Evolutionary conservation across 2,888 invertebrate species (phyloP), one percentile per base, ranked within the genome.

Genomic region (Rhamphomyia laevipes): DNA sequence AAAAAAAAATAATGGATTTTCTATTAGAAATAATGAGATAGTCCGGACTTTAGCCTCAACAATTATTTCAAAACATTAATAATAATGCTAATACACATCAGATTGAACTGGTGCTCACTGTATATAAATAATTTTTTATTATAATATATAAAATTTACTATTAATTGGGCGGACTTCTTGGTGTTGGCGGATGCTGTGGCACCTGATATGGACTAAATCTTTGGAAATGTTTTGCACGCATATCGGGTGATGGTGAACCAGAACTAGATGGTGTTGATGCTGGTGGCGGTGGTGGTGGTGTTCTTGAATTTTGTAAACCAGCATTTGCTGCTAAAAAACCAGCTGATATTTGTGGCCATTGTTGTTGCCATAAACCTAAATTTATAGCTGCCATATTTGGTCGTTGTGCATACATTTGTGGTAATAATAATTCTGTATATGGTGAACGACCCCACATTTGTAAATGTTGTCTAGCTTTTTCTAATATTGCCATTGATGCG

Each of bases 381-480:
- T 70, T 70, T 46, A 71, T 63, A 45, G 71, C 71, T 55, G 66
- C 65, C 38, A 71, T 56, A 21, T 65, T 65, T 43, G 65, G 65
- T 40, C 71, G 64, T 54, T 71, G 71, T 23, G 42, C 42, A 57
- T 71, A 71, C 56, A 71, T 59, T 56, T 71, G 71, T n/a, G 71
- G 71, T 60, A 71, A 59, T 53, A 71, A 50, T 60, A 71, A 64
- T 60, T 71, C 70, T 49, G 71, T 69, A 50, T 70, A 71, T 38
- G 70, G 71, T 45, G 71, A 68, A 7, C 71, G 63, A 17, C 71
- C 71, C 52, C 70, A 71, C 64, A 71, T 67, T 57, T 71, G 71
- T 47, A 71, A 57, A 58, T 71, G 71, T 50, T 71, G 71, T 2
- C 71, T 64, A 10, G 71, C 71, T 56, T 71, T 71, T 54, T 71